Conservation (phyloP, 2,888 invertebrate species). For the Taphrorychus bicolor region DNA sequence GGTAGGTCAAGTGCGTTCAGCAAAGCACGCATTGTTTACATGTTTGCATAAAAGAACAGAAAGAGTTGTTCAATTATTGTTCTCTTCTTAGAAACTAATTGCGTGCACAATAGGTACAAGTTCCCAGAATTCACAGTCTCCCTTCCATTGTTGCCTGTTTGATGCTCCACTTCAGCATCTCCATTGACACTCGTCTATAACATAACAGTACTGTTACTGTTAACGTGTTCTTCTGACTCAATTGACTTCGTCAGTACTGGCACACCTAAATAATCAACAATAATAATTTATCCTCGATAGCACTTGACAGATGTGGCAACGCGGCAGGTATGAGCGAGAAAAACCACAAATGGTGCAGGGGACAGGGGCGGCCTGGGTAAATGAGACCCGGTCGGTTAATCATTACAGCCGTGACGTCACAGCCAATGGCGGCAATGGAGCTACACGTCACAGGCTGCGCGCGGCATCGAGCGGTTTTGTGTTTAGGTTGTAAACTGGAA, state of each 20-base stretch:
- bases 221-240: not conserved
- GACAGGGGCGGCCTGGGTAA: constrained; percentile 10
- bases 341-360: not conserved
- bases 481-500: constrained; percentile 38
- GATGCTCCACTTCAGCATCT: not conserved
- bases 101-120: not conserved
- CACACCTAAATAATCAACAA: not conserved
- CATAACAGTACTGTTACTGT: not conserved
- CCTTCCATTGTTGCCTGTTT: not conserved
- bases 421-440: constrained; percentile 56
- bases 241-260: not conserved
- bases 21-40: too few species aligned
- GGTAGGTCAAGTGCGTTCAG: too few species aligned
- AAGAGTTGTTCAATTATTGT: not conserved
- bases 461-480: constrained; percentile 46
- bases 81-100: not conserved
- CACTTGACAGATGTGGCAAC: not conserved
- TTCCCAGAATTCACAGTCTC: not conserved
- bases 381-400: constrained; percentile 50
- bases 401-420: constrained; percentile 61
- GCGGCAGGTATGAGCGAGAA: not conserved
- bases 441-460: constrained; percentile 59
- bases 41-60: not conserved
- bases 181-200: not conserved
- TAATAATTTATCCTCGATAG: not conserved